Evolutionary conservation across 2,888 invertebrate genomes (phyloP).

Genomic region (Petrophora chlorosata): DNA sequence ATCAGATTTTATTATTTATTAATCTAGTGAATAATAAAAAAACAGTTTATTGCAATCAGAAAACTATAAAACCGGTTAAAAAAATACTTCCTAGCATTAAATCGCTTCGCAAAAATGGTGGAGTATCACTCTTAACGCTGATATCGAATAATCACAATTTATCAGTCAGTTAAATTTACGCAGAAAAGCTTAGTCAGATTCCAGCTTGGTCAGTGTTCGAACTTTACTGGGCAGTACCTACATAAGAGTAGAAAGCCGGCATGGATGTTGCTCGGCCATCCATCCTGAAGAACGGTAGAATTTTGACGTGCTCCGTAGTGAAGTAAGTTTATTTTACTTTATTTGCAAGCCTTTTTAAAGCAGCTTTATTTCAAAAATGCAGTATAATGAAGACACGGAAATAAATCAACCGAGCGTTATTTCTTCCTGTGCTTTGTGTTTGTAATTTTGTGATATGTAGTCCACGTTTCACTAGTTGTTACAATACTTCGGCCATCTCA

Average conservation of each 20-base stretch:
- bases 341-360: neutral
- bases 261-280: conserved; percentile 42
- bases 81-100: conserved; percentile 1
- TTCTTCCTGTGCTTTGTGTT: no score
- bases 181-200: conserved; percentile 23
- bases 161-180: conserved; percentile 26
- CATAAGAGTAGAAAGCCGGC: conserved; percentile 18
- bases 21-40: no score
- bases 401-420: no score
- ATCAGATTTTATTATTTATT: no score
- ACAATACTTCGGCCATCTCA: no score
- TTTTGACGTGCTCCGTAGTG: conserved; percentile 41
- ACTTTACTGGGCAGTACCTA: conserved; percentile 14
- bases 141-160: conserved; percentile 28
- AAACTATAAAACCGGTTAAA: no score
- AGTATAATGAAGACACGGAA: no score
- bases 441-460: no score
- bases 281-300: conserved; percentile 41
- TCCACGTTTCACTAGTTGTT: no score
- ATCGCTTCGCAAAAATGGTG: neutral
- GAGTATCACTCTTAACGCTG: conserved; percentile 22
- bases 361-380: no score
- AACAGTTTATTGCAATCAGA: no score
- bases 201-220: conserved; percentile 9
- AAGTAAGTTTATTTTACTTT: conserved; percentile 37